phyloP scores from a whole-genome alignment of 1,140 invertebrate species.

The Cydia fagiglandana region DNA sequence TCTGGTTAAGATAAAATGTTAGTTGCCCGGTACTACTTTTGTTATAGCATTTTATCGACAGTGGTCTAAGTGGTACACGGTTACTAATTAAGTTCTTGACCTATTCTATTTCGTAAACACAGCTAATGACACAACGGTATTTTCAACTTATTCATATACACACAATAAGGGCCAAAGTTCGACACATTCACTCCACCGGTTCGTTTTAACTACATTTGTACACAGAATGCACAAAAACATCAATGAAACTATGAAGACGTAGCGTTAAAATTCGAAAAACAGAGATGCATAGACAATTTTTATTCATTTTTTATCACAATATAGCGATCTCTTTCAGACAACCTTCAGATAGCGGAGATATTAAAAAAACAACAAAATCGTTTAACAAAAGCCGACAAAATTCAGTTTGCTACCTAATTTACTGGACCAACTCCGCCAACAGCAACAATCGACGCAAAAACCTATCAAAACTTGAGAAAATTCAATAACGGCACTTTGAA shows the following conservation, averaged over 20 bases:
- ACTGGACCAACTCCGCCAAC: constrained; percentile 53
- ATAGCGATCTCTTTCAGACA: not conserved
- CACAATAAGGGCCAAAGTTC: constrained; percentile 14
- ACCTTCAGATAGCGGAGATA: not conserved
- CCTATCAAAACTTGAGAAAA: constrained; percentile 77
- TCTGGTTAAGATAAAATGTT: no score
- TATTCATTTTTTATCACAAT: not conserved
- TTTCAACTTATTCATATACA: not conserved
- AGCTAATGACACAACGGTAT: constrained; percentile 15
- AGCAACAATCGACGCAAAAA: constrained; percentile 71
- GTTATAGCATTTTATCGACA: not conserved
- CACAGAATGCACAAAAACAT: no score
- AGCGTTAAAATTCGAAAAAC: no score
- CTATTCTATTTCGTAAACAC: not conserved
- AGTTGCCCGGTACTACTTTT: no score
- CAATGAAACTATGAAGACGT: no score
- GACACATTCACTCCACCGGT: not conserved
- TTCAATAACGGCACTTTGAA: constrained; percentile 75
- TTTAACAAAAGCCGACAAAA: constrained; percentile 49
- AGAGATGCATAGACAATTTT: no score
- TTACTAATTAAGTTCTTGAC: not conserved
- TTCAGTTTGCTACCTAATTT: constrained; percentile 54
- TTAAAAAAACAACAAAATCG: constrained; percentile 31
- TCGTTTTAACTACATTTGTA: not conserved
- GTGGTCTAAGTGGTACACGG: constrained; percentile 57